phyloP scores from a whole-genome alignment of 2,113 vertebrate genomes.

The Calyptommatus sinebrachiatus region DNA sequence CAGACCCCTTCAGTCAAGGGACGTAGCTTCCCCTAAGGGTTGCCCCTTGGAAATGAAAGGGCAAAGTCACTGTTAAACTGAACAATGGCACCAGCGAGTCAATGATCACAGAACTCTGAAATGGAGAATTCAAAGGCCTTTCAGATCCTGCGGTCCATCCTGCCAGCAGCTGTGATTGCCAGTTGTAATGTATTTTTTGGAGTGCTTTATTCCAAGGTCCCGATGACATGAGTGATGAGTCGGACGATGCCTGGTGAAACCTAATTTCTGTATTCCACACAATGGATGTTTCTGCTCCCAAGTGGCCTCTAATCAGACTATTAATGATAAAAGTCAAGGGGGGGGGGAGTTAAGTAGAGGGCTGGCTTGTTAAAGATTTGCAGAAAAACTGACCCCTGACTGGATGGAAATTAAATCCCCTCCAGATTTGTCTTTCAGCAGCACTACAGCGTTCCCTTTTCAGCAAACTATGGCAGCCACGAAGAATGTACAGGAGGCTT shows the following conservation, averaged over 20 bases:
- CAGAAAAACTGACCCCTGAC: slow-evolving; percentile 23
- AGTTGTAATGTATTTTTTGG: slow-evolving; percentile 36
- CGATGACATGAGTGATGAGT: slow-evolving; percentile 46
- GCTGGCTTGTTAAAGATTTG: slow-evolving; percentile 26
- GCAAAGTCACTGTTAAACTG: slow-evolving; percentile 35
- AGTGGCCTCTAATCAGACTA: slow-evolving; percentile 43
- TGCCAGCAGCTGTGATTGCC: slow-evolving; percentile 1
- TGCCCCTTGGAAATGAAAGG: background rate
- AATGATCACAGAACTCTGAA: slow-evolving; percentile 35
- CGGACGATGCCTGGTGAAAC: slow-evolving; percentile 8
- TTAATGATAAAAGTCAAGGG: slow-evolving; percentile 21
- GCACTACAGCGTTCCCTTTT: background rate
- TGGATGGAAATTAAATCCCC: slow-evolving; percentile 28
- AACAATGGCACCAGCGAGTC: slow-evolving; percentile 8
- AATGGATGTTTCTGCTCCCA: slow-evolving; percentile 37
- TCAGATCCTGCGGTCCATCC: slow-evolving; percentile 35
- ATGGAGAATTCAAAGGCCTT: slow-evolving; percentile 37
- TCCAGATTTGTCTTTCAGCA: background rate
- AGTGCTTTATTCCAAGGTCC: slow-evolving; percentile 35
- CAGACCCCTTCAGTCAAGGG: background rate
- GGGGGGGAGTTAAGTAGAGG: background rate
- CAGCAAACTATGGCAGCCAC: background rate
- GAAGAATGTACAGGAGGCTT: slow-evolving; percentile 9
- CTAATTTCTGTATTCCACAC: slow-evolving; percentile 36
- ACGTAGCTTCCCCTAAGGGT: too few species aligned